These are phyloP conservation scores for Rhimphoctona megacephalus DNA, from an alignment of 2,888 invertebrate genomes.

Conservation along the genomic window DNA sequence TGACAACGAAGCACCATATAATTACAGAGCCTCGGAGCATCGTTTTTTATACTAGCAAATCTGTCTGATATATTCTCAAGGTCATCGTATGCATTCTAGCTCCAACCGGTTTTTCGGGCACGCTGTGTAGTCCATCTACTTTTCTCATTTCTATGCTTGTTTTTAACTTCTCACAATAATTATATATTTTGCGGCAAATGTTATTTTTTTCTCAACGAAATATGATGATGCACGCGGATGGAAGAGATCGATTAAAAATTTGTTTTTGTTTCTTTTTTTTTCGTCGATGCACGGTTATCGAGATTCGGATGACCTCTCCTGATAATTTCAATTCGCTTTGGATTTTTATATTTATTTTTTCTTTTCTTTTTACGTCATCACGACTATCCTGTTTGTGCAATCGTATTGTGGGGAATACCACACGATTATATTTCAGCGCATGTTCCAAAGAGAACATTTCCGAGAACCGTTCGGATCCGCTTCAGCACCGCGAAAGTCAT, in stretches of 20 bases:
- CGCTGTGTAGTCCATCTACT: constrained; percentile 12
- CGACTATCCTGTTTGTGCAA: constrained; percentile 38
- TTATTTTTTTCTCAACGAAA: constrained; percentile 1
- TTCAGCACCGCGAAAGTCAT: not conserved
- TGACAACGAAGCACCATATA: not conserved
- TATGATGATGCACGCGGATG: not conserved
- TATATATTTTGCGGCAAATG: not conserved
- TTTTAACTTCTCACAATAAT: not conserved
- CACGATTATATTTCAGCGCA: not conserved
- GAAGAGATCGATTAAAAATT: not conserved
- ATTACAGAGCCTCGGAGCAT: constrained; percentile 5
- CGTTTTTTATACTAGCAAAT: constrained; percentile 1
- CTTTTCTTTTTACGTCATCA: not conserved
- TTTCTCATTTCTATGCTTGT: constrained; percentile 19
- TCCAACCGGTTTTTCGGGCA: constrained; percentile 70
- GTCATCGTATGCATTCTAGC: constrained; percentile 55
- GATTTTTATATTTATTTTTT: not conserved
- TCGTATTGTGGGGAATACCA: constrained; percentile 39
- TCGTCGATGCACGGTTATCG: constrained; percentile 39
- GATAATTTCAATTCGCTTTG: constrained; percentile 16
- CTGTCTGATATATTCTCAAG: constrained; percentile 70
- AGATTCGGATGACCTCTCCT: constrained; percentile 52
- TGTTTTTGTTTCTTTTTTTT: not conserved
- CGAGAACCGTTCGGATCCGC: constrained; percentile 7
- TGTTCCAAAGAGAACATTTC: constrained; percentile 16